Percentiles rank a stretch among this genome's conserved stretches.
Conservation (phyloP, 2,113 vertebrate species). For the Cavia porcellus region DNA sequence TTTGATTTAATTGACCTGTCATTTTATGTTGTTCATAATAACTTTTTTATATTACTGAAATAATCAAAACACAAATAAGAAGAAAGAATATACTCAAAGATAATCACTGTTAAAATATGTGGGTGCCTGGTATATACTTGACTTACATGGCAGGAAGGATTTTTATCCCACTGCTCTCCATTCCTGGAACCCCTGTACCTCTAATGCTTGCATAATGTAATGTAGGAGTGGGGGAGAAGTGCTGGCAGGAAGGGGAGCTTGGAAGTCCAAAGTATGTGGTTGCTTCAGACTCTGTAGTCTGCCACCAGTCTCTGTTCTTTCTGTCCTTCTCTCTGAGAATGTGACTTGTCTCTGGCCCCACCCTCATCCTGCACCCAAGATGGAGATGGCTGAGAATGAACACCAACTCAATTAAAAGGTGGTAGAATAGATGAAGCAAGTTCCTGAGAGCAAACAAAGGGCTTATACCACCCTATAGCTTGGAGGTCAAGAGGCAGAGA, state of each 20-base stretch:
- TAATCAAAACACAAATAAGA: neutral
- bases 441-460: neutral
- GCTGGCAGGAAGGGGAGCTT: neutral
- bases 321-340: neutral
- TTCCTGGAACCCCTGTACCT: neutral
- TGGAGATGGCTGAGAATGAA: neutral
- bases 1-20: neutral
- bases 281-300: neutral
- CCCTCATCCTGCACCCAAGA: neutral
- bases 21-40: neutral
- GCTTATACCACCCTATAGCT: neutral
- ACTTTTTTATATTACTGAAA: neutral
- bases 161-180: neutral
- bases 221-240: neutral
- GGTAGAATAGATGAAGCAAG: neutral
- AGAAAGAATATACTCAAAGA: neutral
- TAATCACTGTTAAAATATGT: neutral
- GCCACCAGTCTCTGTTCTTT: neutral
- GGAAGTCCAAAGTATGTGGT: neutral
- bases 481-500: neutral
- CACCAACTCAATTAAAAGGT: neutral
- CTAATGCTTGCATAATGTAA: neutral
- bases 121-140: neutral
- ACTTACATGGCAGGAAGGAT: neutral
- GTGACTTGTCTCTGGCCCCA: neutral